Conservation (phyloP, 2,113 vertebrate species). For the Oncorhynchus nerka region DNA sequence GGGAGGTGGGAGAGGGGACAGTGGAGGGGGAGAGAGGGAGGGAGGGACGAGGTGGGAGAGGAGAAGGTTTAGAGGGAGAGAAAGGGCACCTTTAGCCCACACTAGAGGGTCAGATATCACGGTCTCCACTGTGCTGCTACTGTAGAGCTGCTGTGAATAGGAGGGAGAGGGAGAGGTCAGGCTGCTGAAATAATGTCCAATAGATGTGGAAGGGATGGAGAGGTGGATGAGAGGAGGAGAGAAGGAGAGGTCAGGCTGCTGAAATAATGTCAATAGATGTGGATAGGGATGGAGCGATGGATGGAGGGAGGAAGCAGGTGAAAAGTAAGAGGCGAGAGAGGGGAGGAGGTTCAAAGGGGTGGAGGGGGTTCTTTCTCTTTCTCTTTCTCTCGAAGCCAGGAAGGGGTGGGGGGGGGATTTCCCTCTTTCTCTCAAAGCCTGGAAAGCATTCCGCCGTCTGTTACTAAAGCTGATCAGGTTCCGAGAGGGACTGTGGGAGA, state of each 20-base stretch:
- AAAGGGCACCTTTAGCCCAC: constrained; percentile 57
- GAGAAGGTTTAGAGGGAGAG: constrained; percentile 47
- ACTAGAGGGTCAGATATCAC: constrained; percentile 69
- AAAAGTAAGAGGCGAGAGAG: constrained; percentile 39
- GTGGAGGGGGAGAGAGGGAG: constrained; percentile 13
- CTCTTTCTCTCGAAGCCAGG: too few species aligned
- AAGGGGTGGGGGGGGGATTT: constrained; percentile 46
- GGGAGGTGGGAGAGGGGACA: background rate
- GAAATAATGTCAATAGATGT: constrained; percentile 61
- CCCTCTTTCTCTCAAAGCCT: constrained; percentile 32
- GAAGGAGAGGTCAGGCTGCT: too few species aligned
- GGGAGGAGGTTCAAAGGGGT: constrained; percentile 41
- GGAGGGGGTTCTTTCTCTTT: constrained; percentile 2
- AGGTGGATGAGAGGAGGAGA: constrained; percentile 50
- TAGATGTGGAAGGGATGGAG: constrained; percentile 62
- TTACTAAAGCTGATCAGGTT: constrained; percentile 75
- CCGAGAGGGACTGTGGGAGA: constrained; percentile 27
- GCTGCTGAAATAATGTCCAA: constrained; percentile 45
- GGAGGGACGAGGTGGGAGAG: background rate
- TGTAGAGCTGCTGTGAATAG: constrained; percentile 13
- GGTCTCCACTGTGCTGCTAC: constrained; percentile 56
- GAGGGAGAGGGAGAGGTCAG: constrained; percentile 27
- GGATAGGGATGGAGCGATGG: constrained; percentile 60
- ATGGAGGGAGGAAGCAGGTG: constrained; percentile 57
- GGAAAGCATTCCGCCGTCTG: constrained; percentile 71